Percentiles rank a stretch among this genome's conserved stretches.
phyloP scores from a whole-genome alignment of 2,797 vertebrate species.

The Echiichthys vipera region DNA sequence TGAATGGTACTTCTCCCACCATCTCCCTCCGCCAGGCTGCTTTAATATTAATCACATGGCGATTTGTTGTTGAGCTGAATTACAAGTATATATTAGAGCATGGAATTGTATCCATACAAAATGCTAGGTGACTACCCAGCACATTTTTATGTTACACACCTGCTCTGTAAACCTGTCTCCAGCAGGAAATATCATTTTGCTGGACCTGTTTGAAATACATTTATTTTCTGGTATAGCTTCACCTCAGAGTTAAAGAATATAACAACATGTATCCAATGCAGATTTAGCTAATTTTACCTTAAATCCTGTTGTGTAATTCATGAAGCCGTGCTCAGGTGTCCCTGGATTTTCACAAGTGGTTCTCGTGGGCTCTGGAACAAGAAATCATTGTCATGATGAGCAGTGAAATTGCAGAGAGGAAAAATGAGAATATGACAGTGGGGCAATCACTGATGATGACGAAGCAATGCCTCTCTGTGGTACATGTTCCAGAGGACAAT shows the following conservation, averaged over 20 bases:
- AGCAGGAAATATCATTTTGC: neutral
- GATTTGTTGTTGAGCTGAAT: neutral
- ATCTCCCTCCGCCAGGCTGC: neutral
- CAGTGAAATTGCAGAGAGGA: conserved; percentile 22
- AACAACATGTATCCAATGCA: neutral
- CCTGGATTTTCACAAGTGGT: conserved; percentile 95
- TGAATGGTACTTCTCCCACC: conserved; percentile 14
- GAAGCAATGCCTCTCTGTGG: conserved; percentile 45
- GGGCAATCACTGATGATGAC: conserved; percentile 53
- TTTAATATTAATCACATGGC: conserved; percentile 4
- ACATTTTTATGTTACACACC: neutral
- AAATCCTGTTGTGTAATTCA: conserved; percentile 95
- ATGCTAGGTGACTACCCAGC: neutral
- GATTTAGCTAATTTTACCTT: conserved; percentile 84
- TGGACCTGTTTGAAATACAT: neutral
- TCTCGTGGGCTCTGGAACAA: conserved; percentile 89
- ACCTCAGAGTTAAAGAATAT: neutral
- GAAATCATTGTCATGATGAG: conserved; percentile 56
- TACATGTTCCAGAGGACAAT: conserved; percentile 43
- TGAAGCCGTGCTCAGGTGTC: conserved; percentile 91
- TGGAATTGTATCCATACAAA: neutral
- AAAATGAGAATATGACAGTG: conserved; percentile 49
- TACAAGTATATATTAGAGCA: neutral
- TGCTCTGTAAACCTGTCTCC: conserved; percentile 5
- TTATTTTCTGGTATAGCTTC: neutral